A percentile compares a stretch with the other conserved stretches of the same genome.
These are phyloP conservation scores for Vanessa cardui DNA, from an alignment of 2,888 invertebrate species.

Conservation along the genomic window DNA sequence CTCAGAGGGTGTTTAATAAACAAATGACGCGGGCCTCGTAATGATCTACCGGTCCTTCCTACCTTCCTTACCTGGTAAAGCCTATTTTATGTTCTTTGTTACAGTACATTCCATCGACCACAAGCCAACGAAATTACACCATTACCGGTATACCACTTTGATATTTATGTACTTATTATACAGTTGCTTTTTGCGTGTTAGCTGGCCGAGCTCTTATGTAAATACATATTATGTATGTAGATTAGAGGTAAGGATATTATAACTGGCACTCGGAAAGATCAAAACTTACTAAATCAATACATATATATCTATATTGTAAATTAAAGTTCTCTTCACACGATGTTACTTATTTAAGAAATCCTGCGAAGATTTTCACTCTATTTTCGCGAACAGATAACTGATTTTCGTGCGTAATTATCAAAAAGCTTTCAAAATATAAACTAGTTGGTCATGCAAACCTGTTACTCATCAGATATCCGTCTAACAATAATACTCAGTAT, in stretches of 20 bases:
- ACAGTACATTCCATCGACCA: constrained; percentile 40
- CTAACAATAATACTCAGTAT: no score
- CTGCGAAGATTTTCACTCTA: no score
- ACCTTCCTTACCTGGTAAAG: constrained; percentile 58
- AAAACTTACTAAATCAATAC: constrained; percentile 4
- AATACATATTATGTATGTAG: constrained; percentile 21
- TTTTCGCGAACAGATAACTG: no score
- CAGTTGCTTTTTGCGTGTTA: constrained; percentile 26
- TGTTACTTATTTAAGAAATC: no score
- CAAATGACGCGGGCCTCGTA: constrained; percentile 77
- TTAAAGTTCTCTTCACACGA: no score
- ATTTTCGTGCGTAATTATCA: no score
- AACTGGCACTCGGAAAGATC: constrained; percentile 17
- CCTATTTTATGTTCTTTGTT: constrained; percentile 64
- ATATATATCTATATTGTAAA: background rate
- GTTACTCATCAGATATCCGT: no score
- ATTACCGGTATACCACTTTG: constrained; percentile 30
- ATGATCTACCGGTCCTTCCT: constrained; percentile 66
- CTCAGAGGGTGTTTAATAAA: constrained; percentile 80
- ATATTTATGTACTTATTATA: constrained; percentile 32
- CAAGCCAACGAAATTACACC: constrained; percentile 31
- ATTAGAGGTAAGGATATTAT: constrained; percentile 12
- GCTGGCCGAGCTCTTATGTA: constrained; percentile 16
- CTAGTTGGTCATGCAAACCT: no score
- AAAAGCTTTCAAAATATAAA: no score